These are phyloP conservation scores for Diplolepis rosae DNA, from an alignment of 2,888 invertebrate genomes.

Conservation along the genomic window DNA sequence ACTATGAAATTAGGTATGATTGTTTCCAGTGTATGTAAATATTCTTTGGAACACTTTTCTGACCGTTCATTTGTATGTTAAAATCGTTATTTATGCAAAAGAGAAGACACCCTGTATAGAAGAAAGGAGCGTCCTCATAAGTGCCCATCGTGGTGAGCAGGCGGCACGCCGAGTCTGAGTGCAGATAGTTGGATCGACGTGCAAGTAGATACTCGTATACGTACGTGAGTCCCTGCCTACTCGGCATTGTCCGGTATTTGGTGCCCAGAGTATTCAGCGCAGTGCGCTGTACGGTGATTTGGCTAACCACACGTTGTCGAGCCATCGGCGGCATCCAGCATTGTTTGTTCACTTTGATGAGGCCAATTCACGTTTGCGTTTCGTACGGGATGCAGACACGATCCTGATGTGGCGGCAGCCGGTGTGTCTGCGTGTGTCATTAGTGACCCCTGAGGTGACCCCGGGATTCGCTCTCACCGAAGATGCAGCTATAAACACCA, in stretches of 20 bases:
- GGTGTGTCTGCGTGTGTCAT: constrained; percentile 68
- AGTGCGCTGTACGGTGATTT: constrained; percentile 66
- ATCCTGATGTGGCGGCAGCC: constrained; percentile 33
- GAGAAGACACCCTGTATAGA: neutral
- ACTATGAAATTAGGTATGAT: no score
- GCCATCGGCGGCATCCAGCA: constrained; percentile 69
- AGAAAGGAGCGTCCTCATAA: neutral
- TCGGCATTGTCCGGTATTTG: constrained; percentile 57
- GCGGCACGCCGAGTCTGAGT: neutral
- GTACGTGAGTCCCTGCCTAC: neutral
- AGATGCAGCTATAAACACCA: constrained; percentile 63
- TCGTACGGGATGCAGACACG: constrained; percentile 51
- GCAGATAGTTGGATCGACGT: neutral
- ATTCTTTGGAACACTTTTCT: no score
- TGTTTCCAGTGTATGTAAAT: no score
- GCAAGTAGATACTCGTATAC: neutral
- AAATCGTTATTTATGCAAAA: no score
- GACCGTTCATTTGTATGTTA: no score
- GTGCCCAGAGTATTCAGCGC: constrained; percentile 41
- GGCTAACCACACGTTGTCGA: constrained; percentile 73
- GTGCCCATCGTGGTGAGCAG: constrained; percentile 27
- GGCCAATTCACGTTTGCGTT: constrained; percentile 71
- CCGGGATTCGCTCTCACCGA: constrained; percentile 65
- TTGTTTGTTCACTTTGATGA: constrained; percentile 74
- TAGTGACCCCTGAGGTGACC: constrained; percentile 68